Conservation (phyloP, 92 coral and sea anemone species). For the Zoanthus sociatus region DNA sequence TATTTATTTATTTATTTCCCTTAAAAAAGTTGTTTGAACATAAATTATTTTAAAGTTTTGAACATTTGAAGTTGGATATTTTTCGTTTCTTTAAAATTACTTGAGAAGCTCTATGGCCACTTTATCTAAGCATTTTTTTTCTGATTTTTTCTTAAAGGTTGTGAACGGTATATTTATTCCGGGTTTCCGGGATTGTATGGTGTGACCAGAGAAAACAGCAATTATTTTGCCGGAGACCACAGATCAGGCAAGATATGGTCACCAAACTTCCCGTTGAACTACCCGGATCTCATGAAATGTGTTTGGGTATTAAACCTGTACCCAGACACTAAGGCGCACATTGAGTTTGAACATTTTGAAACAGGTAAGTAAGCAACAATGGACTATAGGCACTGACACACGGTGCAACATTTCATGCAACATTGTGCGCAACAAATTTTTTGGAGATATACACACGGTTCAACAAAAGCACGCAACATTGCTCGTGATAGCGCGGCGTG, state of each 20-base stretch:
- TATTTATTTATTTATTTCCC: too few species aligned
- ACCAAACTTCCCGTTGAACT: slow-evolving; percentile 67
- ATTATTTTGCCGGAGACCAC: slow-evolving; percentile 75
- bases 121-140: neutral
- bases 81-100: too few species aligned
- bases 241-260: slow-evolving; percentile 74
- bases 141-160: slow-evolving; percentile 55
- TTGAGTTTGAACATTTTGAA: slow-evolving; percentile 58
- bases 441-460: too few species aligned
- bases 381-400: too few species aligned
- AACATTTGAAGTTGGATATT: too few species aligned
- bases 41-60: too few species aligned
- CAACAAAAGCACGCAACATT: too few species aligned
- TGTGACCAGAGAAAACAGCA: slow-evolving; percentile 22
- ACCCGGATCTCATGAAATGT: slow-evolving; percentile 59
- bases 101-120: neutral
- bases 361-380: slow-evolving; percentile 65
- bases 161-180: neutral
- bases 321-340: slow-evolving; percentile 64
- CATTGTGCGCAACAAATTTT: too few species aligned
- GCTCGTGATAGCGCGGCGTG: too few species aligned
- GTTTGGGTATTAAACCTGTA: slow-evolving; percentile 79
- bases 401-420: too few species aligned
- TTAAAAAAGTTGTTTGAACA: too few species aligned
- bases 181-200: neutral